A percentile compares a stretch with the other conserved stretches of the same genome.
These are phyloP conservation scores for Amphimedon queenslandica DNA, from an alignment of 37 sponge, comb jelly and placozoan genomes.

Conservation along the genomic window DNA sequence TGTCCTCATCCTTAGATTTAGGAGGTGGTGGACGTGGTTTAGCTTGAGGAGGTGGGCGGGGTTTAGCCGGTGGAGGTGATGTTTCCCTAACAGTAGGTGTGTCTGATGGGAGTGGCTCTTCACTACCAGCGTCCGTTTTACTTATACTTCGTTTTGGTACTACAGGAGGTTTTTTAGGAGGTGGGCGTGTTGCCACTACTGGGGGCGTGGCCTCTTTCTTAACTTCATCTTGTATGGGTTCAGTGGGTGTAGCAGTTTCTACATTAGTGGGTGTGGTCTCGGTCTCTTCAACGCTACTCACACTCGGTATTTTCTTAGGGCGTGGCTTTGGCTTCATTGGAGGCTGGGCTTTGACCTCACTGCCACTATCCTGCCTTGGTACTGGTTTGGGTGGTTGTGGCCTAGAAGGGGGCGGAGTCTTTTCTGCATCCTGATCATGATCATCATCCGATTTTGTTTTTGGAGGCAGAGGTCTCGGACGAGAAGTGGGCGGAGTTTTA, in stretches of 20 bases:
- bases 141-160: neutral
- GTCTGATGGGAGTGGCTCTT: neutral
- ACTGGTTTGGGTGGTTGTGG: neutral
- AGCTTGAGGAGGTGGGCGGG: neutral
- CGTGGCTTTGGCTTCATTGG: too few species aligned
- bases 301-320: too few species aligned
- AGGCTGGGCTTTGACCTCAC: neutral
- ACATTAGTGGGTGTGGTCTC: too few species aligned
- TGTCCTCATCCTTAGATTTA: neutral
- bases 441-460: neutral
- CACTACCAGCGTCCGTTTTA: neutral
- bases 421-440: neutral
- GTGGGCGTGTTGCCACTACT: neutral
- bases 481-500: slow-evolving; percentile 1
- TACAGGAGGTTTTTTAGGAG: neutral
- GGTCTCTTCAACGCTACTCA: too few species aligned
- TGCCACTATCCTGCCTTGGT: neutral
- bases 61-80: neutral
- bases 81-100: neutral
- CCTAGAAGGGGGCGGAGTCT: neutral
- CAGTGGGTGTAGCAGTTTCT: neutral
- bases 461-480: neutral
- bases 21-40: neutral
- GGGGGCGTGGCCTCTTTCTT: neutral
- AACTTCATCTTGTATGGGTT: neutral